A percentile compares a stretch with the other conserved stretches of the same genome.
phyloP scores from a whole-genome alignment of 2,888 invertebrate species.

The Maniola hyperantus region DNA sequence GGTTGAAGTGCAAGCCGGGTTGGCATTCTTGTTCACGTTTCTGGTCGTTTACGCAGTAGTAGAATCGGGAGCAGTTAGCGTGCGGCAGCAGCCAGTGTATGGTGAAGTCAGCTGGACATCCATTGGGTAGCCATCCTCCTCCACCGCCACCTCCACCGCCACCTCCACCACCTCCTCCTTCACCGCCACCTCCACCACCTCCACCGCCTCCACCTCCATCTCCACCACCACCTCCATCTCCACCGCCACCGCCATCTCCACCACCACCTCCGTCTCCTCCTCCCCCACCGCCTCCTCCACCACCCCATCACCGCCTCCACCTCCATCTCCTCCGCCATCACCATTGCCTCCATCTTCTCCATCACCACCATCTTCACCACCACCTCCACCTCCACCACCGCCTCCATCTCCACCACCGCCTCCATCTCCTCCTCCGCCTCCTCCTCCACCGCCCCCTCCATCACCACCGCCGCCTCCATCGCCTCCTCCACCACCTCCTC shows the following conservation, averaged over 20 bases:
- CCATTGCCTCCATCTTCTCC: no score
- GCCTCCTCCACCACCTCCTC: not conserved
- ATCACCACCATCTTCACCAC: no score
- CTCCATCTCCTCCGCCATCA: no score
- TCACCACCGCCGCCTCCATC: not conserved
- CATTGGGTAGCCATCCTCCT: slow-evolving; percentile 34
- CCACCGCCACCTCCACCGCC: not conserved
- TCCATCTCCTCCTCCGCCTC: not conserved
- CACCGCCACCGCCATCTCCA: not conserved
- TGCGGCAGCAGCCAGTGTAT: slow-evolving; percentile 50
- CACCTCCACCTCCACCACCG: not conserved
- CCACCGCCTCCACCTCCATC: slow-evolving; percentile 1
- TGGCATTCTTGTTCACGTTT: slow-evolving; percentile 48
- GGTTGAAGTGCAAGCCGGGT: slow-evolving; percentile 37
- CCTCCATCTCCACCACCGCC: not conserved
- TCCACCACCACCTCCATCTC: not conserved
- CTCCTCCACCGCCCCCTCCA: not conserved
- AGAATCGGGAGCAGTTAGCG: slow-evolving; percentile 51
- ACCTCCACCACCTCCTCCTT: not conserved
- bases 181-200: not conserved
- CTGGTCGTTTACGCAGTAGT: slow-evolving; percentile 52
- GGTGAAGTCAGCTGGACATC: slow-evolving; percentile 48
- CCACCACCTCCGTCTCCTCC: not conserved
- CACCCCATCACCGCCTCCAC: no score
- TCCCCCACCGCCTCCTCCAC: no score